These are phyloP conservation scores for Drosophila murphyi DNA, from an alignment of 1,140 invertebrate species.

Conservation along the genomic window DNA sequence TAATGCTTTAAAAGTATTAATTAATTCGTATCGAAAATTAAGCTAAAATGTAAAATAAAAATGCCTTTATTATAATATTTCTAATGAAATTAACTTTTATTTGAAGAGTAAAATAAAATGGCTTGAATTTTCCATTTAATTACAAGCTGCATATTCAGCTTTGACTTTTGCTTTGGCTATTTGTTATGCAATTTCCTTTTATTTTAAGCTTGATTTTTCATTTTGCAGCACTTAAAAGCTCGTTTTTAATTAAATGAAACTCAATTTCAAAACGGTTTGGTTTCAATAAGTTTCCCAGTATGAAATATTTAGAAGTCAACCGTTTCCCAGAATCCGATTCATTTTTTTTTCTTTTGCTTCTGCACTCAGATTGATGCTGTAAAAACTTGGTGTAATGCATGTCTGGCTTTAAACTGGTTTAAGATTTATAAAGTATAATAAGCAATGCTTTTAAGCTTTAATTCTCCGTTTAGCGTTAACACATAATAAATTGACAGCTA, in stretches of 20 bases:
- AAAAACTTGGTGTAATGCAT: neutral
- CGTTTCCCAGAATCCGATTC: neutral
- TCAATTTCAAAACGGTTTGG: neutral
- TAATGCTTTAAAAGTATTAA: too few relatives aligned
- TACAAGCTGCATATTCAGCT: too few relatives aligned
- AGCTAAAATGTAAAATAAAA: too few relatives aligned
- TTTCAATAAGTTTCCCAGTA: neutral
- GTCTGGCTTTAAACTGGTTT: neutral
- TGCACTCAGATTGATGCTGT: neutral
- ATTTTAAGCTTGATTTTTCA: neutral
- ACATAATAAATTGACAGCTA: neutral
- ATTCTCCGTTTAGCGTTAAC: neutral
- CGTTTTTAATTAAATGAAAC: neutral
- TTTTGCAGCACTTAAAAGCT: neutral
- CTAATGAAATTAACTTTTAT: too few relatives aligned
- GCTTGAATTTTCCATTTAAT: too few relatives aligned
- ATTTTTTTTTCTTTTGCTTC: neutral
- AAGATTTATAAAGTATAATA: neutral
- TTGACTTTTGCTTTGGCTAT: neutral
- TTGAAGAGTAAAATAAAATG: too few relatives aligned
- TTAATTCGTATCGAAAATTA: too few relatives aligned
- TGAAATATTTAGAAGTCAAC: neutral
- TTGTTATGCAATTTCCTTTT: neutral
- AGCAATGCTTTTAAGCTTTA: neutral
- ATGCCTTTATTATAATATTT: too few relatives aligned